Evolutionary conservation across 2,113 vertebrate genomes (phyloP).

Genomic region (Oreocharis arfaki): DNA sequence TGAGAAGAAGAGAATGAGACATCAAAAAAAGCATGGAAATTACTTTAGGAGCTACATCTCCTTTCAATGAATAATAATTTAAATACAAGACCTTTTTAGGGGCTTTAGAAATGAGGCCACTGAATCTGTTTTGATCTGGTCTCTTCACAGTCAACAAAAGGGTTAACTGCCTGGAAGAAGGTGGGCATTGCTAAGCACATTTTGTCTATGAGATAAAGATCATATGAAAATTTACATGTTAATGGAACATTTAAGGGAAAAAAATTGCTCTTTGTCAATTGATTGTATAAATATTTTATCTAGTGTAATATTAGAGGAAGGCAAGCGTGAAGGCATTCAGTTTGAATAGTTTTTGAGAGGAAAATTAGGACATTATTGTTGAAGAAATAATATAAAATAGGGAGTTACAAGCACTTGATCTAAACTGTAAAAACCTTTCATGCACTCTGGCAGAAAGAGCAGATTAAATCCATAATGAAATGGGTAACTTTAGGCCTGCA

Average conservation of each 20-base stretch:
- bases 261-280: slow-evolving; percentile 75
- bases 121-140: slow-evolving; percentile 37
- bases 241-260: slow-evolving; percentile 75
- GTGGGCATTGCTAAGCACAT: slow-evolving; percentile 27
- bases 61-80: slow-evolving; percentile 37
- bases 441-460: slow-evolving; percentile 74
- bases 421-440: slow-evolving; percentile 78
- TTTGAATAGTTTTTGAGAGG: slow-evolving; percentile 59
- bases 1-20: neutral
- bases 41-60: slow-evolving; percentile 11
- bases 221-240: slow-evolving; percentile 78
- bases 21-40: slow-evolving; percentile 1
- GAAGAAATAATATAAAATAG: slow-evolving; percentile 78
- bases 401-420: slow-evolving; percentile 79
- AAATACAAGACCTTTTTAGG: slow-evolving; percentile 5
- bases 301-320: slow-evolving; percentile 71
- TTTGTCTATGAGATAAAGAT: slow-evolving; percentile 71
- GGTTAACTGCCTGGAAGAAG: slow-evolving; percentile 66
- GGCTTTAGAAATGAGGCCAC: slow-evolving; percentile 9
- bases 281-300: slow-evolving; percentile 85
- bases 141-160: slow-evolving; percentile 17
- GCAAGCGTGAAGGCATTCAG: slow-evolving; percentile 67
- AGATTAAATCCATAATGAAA: slow-evolving; percentile 96
- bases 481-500: slow-evolving; percentile 91
- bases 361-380: slow-evolving; percentile 74